phyloP scores from a whole-genome alignment of 2,888 invertebrate genomes.

The Mythimna impura region DNA sequence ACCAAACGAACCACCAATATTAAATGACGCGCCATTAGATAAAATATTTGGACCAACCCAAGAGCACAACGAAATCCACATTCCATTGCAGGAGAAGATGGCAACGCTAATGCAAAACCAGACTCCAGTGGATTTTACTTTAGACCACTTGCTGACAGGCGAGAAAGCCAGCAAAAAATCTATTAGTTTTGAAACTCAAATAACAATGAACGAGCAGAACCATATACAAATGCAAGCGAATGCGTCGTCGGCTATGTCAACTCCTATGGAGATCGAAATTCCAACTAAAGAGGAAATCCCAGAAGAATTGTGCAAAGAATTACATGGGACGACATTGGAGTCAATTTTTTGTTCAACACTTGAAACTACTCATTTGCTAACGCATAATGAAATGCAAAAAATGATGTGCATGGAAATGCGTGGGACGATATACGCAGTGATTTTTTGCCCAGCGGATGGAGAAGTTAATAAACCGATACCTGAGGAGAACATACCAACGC shows the following conservation, averaged over 20 bases:
- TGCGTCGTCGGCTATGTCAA: neutral
- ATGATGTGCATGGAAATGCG: slow-evolving; percentile 23
- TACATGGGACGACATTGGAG: slow-evolving; percentile 11
- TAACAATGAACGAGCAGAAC: neutral
- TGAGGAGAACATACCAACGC: neutral
- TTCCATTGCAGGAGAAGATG: too few relatives aligned
- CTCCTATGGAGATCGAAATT: neutral
- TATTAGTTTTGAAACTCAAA: neutral
- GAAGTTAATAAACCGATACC: neutral
- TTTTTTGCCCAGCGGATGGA: slow-evolving; percentile 11
- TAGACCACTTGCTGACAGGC: neutral
- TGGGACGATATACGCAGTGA: slow-evolving; percentile 16
- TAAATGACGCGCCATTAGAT: neutral
- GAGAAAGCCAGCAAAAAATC: neutral
- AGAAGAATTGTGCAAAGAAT: slow-evolving; percentile 7
- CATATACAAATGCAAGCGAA: neutral
- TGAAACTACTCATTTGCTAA: neutral
- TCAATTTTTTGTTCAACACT: slow-evolving; percentile 23
- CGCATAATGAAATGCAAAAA: slow-evolving; percentile 4
- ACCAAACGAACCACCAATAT: neutral
- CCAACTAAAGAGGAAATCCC: neutral
- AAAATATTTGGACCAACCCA: neutral
- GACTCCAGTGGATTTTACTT: neutral
- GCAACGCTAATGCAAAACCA: neutral
- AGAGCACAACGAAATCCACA: neutral